phyloP scores from a whole-genome alignment of 2,888 invertebrate genomes.

The Meiosimyza platycephala region DNA sequence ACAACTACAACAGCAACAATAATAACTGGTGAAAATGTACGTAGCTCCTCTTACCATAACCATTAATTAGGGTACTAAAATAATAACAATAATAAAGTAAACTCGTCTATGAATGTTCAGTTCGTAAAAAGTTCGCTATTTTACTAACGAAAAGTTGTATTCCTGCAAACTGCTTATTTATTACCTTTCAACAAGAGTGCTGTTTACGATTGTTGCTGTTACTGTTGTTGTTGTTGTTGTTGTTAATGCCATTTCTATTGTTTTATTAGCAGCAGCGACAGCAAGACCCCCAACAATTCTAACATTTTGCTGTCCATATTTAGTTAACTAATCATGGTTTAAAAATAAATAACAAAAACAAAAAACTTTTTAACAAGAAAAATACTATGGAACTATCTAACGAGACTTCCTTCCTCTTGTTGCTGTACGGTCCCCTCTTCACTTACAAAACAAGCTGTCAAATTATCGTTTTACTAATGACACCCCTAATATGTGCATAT shows the following conservation, averaged over 20 bases:
- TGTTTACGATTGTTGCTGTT: not conserved
- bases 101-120: not conserved
- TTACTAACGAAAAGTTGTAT: not conserved
- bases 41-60: not conserved
- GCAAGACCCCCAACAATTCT: constrained; percentile 12
- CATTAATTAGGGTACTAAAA: constrained; percentile 25
- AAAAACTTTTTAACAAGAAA: not conserved
- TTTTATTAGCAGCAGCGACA: not conserved
- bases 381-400: not conserved
- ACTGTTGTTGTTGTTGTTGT: not conserved
- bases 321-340: constrained; percentile 18
- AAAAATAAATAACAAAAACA: constrained; percentile 12
- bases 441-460: constrained; percentile 55
- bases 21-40: too few species aligned
- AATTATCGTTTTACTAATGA: constrained; percentile 62
- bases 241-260: not conserved
- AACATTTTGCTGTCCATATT: constrained; percentile 10
- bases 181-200: constrained; percentile 12
- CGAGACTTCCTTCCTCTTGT: not conserved
- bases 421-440: not conserved
- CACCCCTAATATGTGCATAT: constrained; percentile 59
- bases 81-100: constrained; percentile 25
- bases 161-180: constrained; percentile 7
- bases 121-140: constrained; percentile 1
- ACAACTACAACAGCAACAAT: constrained; percentile 1